Base-by-base conservation (phyloP, 1,140 invertebrate species). In the Dreissena rostriformis region DNA sequence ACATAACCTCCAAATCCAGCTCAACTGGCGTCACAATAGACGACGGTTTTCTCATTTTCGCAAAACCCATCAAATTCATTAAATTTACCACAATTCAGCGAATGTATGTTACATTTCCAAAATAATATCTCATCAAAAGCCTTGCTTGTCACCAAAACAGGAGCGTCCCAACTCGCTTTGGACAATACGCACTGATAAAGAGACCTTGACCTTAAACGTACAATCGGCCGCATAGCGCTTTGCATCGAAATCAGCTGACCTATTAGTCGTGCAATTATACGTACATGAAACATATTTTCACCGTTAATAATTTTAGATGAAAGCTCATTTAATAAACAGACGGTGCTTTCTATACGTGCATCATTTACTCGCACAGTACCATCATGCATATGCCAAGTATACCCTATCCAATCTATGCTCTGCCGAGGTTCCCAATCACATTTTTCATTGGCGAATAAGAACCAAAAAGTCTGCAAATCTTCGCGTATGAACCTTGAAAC, bases 191-290 rank as follows among this genome's bases (percentile, higher is more conserved):
- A 73, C 10, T 52, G 51, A 73, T 82, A 82, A 28, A 74, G 51
- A 19, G 73, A 73, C 61, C 79, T 61, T 73, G 79, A 61, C 10
- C 55, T n/a, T 49, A 82, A 73, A n/a, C 79, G 29, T 22, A 82
- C 79, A 12, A 15, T 24, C 17, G 39, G 5, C n/a, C 79, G 68
- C 7, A 82, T 55, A 24, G 53, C 79, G 49, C 8, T 65, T 28
- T 82, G 68, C 71, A 74, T 76, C 1, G 26, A 76, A 26, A 76
- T 76, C 17, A 76, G 39, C 57, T 63, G 22, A 11, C 73, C 73
- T 51, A 63, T 49, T 17, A 76, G n/a, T 39, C 73, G 52, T 17
- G 73, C 73, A 55, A 76, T 26, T 24, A 39, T 61, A 15, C 73
- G 17, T 24, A 76, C 73, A 19, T 55, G 73, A n/a, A 76, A 17